A percentile compares a stretch with the other conserved stretches of the same genome.
Evolutionary conservation across 2,113 vertebrate species (phyloP).

Genomic region (Serilophus lunatus): DNA sequence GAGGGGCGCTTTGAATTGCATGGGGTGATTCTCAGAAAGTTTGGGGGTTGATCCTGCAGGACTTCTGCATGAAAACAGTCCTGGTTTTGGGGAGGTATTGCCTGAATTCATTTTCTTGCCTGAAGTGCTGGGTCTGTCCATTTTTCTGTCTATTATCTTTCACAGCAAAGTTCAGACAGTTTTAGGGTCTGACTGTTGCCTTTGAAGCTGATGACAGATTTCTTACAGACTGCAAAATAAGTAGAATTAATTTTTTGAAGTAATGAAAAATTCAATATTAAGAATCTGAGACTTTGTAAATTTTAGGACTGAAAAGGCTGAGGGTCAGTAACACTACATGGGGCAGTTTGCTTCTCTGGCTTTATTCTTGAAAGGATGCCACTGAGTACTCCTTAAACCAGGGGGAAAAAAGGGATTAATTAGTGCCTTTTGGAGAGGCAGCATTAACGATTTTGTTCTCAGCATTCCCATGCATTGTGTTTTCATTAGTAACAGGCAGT

Average conservation of each 20-base stretch:
- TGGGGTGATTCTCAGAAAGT: not conserved
- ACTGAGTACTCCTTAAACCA: not conserved
- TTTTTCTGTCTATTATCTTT: not conserved
- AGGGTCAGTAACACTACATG: not conserved
- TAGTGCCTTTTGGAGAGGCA: not conserved
- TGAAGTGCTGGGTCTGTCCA: not conserved
- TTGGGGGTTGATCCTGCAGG: not conserved
- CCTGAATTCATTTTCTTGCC: not conserved
- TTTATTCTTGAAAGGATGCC: not conserved
- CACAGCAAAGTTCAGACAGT: not conserved
- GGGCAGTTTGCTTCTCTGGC: not conserved
- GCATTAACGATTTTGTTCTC: not conserved
- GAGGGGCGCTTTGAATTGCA: not conserved
- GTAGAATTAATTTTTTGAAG: constrained; percentile 2
- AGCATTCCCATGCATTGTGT: not conserved
- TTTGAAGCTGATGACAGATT: constrained; percentile 10
- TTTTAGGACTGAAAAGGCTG: not conserved
- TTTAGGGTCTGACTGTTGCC: not conserved
- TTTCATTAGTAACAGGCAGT: not conserved
- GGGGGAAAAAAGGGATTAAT: not conserved
- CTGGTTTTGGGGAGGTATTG: not conserved
- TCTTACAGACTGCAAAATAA: not conserved
- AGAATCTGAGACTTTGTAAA: not conserved
- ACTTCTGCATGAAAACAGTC: not conserved
- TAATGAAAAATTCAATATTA: not conserved